These are phyloP conservation scores for Macrotus californicus DNA, from an alignment of 2,113 vertebrate species.

Conservation along the genomic window DNA sequence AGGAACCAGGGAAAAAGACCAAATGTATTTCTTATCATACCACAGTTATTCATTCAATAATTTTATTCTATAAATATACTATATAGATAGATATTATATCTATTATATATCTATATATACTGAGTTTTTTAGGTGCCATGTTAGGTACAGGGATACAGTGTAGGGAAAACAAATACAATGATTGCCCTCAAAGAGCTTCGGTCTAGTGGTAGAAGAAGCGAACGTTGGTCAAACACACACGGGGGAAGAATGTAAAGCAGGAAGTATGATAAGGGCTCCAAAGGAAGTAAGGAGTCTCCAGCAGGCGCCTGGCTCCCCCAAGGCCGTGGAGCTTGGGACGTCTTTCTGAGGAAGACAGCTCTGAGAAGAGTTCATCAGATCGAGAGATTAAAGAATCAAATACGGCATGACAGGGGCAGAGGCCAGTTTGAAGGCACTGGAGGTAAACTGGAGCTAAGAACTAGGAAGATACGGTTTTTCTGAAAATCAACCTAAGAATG, in stretches of 20 bases:
- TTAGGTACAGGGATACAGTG: background rate
- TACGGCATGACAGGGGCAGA: background rate
- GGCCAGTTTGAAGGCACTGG: background rate
- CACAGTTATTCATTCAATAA: background rate
- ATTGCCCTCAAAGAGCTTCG: background rate
- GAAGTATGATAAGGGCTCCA: background rate
- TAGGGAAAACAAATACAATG: background rate
- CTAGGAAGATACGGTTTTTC: background rate
- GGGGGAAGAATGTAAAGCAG: background rate
- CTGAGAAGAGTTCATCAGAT: background rate
- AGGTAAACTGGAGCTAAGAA: background rate
- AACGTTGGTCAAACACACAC: background rate
- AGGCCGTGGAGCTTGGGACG: background rate
- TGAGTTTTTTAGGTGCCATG: background rate
- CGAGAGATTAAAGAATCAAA: background rate
- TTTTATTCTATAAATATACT: too few relatives aligned
- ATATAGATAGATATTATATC: background rate
- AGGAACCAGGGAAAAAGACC: background rate
- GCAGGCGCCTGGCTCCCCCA: background rate
- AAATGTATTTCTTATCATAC: background rate
- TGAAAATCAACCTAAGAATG: background rate
- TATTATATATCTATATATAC: background rate
- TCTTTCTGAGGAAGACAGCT: background rate
- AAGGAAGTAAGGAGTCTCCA: background rate
- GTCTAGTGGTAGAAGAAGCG: background rate